Conservation (phyloP, 2,797 vertebrate genomes). For the Takifugu rubripes region DNA sequence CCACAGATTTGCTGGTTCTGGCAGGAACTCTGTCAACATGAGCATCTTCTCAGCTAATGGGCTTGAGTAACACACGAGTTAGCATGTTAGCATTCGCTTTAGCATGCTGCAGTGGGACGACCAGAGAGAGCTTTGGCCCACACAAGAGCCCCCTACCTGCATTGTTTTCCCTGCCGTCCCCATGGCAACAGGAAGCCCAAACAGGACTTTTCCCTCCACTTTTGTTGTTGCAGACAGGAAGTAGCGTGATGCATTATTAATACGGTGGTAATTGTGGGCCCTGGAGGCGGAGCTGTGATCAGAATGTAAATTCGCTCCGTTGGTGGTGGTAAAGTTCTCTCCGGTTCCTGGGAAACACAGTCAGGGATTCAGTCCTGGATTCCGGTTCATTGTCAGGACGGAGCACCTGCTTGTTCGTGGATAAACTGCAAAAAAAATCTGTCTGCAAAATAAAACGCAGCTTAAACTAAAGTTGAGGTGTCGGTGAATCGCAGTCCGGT, state of each 20-base stretch:
- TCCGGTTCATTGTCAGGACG: background rate
- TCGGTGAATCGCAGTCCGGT: conserved; percentile 17
- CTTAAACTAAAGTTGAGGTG: conserved; percentile 20
- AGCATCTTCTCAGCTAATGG: background rate
- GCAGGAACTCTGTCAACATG: conserved; percentile 62
- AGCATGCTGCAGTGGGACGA: no score
- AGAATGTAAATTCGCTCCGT: no score
- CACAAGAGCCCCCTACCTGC: no score
- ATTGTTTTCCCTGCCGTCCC: no score
- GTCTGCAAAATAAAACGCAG: background rate
- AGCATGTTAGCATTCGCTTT: no score
- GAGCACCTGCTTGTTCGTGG: background rate
- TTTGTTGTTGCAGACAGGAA: no score
- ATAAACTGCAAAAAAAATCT: conserved; percentile 8
- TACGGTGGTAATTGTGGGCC: background rate
- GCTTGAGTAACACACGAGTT: background rate
- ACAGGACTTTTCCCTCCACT: no score
- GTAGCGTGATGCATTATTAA: no score
- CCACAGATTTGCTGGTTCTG: conserved; percentile 44
- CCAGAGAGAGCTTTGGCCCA: no score
- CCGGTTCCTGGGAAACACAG: background rate
- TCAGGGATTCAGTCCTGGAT: background rate
- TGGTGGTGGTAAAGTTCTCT: no score
- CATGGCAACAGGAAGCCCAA: no score
- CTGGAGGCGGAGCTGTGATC: background rate